Base-by-base conservation (phyloP, 2,113 vertebrate species). In the Urocitellus parryii region DNA sequence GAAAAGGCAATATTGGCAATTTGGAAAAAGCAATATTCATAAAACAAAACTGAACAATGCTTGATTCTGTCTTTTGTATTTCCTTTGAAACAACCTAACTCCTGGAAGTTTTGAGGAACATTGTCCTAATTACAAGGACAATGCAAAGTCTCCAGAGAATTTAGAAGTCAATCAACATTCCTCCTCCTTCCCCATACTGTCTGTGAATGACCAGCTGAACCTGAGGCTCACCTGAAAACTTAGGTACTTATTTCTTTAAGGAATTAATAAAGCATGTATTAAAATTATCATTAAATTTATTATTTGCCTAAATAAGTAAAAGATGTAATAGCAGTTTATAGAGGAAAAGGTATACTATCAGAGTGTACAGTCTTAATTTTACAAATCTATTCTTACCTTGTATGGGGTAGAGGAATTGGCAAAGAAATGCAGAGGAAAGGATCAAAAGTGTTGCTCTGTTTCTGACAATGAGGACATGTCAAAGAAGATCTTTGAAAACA, bases 361-460 rank as follows among this genome's bases (percentile, higher is more conserved):
- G 34, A 77, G 84, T 9, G 29, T 0, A 20, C 4, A 67, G 34
- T 80, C 51, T 81, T 56, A 42, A 34, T 82, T 87, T 90, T 37
- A 93, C n/a, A 73, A 34, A 48, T 80, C 18, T 29, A 39, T 63
- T 94, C 97, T 98, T 99, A 99, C 99, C 99, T 99, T 32, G 99
- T 99, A 90, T 99, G 99, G 90, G 99, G 99, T 96, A 99, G 98
- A 24, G 99, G 99, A 97, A 99, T 99, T 3, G 99, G 99, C 97
- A 99, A 98, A 56, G 99, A 99, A 98, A 99, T 99, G 98, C 99
- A 99, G 61, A 99, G 99, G 97, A 99, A 99, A 67, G 99, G 99
- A 97, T 99, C 99, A 76, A 99, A 99, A 13, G 99, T 99, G 97
- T 99, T 99, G 98, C 99, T 99, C 98, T 99, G 99, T 98, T 99